Evolutionary conservation across 2,113 vertebrate species (phyloP), one percentile per base, ranked within the genome.

Genomic region (Carassius carassius): DNA sequence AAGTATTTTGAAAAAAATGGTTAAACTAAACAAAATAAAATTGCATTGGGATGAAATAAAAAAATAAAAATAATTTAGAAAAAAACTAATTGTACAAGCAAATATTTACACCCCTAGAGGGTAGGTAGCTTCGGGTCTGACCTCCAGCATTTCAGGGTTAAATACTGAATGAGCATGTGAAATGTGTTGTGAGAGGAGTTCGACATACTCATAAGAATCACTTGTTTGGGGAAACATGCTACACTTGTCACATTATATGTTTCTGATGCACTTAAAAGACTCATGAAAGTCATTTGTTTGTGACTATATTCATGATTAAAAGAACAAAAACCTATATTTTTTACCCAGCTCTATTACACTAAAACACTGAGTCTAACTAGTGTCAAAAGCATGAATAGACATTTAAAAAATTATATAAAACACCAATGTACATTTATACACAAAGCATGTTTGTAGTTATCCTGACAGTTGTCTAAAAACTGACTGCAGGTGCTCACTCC

Each of bases 121-220:
- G 35, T 32, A 81, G 6, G 0, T 11, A 17, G 14, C 47, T 70
- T 14, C 0, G 76, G 32, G 17, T 60, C 25, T 21, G 21, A 60
- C 56, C 21, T 60, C 8, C 56, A n/a, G 21, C 16, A 72, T 82
- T 82, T 23, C 32, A 25, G 81, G 21, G 49, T 72, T 56, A 82
- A 70, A 82, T 58, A 56, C 21, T 56, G 29, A 13, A 72, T 16
- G 67, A 56, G 12, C 49, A 72, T 72, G 81, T 72, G 29, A 82
- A 70, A 81, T 81, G 16, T 29, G 41, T 69, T 32, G 69, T 54
- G 63, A 65, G n/a, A 69, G 63, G 25, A 32, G 23, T 32, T 72
- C 0, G 3, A 54, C 35, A 65, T 80, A 60, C 29, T 35, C 32
- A 69, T 21, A 37, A 21, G 67, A 37, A 37, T 37, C 32, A 21